Percentiles rank a stretch among this genome's conserved stretches.
Evolutionary conservation across 1,140 invertebrate species (phyloP).

Genomic region (Oncopeltus fasciatus): DNA sequence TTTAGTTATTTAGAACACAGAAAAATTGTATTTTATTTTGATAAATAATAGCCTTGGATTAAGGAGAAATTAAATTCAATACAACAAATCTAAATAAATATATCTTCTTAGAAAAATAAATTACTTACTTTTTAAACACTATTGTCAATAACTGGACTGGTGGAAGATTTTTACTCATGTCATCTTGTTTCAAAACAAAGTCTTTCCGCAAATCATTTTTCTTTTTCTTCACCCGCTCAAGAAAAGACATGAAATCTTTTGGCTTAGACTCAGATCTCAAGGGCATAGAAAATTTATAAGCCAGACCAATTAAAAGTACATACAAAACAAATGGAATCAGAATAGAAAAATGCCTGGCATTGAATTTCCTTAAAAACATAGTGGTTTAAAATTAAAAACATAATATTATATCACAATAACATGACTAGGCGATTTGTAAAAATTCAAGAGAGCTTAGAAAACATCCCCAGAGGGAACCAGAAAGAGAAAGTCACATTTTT

Average conservation of each 20-base stretch:
- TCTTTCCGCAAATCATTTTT: neutral
- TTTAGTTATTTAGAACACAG: too few relatives aligned
- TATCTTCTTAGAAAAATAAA: neutral
- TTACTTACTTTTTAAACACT: slow-evolving; percentile 13
- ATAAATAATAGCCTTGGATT: neutral
- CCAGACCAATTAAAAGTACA: neutral
- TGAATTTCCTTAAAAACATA: neutral
- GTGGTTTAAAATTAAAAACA: neutral
- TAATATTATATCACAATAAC: neutral
- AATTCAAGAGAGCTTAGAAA: neutral
- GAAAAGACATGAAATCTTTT: neutral
- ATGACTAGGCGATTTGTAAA: neutral
- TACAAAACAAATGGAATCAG: slow-evolving; percentile 11
- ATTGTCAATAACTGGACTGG: slow-evolving; percentile 8
- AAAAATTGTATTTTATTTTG: too few relatives aligned
- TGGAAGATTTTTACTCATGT: slow-evolving; percentile 5
- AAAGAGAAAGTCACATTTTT: neutral
- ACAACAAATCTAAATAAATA: too few relatives aligned
- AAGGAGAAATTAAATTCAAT: too few relatives aligned
- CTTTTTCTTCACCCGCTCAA: neutral
- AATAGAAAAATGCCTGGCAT: slow-evolving; percentile 6
- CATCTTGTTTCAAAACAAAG: neutral
- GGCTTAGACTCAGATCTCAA: neutral
- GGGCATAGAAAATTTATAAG: neutral
- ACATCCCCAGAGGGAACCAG: neutral